Percentiles rank a stretch among this genome's conserved stretches.
Conservation (phyloP, 2,797 vertebrate genomes). For the Streptopelia turtur region DNA sequence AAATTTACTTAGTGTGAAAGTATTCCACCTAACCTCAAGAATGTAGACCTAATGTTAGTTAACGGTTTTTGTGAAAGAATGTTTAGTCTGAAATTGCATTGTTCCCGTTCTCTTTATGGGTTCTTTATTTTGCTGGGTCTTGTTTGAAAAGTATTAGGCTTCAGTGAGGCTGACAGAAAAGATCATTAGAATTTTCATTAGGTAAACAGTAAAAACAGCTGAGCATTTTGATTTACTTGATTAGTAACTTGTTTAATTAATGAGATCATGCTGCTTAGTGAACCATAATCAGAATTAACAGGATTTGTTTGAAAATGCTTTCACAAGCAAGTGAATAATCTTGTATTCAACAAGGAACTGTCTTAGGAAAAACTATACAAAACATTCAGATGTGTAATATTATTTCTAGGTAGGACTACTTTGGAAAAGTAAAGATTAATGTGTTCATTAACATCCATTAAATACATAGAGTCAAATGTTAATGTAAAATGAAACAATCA, state of each 20-base stretch:
- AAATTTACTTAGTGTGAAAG: background rate
- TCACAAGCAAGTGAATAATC: conserved; percentile 41
- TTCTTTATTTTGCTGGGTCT: background rate
- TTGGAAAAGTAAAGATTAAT: conserved; percentile 30
- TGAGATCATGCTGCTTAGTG: conserved; percentile 53
- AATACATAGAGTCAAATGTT: conserved; percentile 22
- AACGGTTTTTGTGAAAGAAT: background rate
- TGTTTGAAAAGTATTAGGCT: conserved; percentile 1
- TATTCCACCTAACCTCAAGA: background rate
- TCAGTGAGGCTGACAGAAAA: conserved; percentile 38
- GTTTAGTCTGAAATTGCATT: background rate
- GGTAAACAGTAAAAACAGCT: conserved; percentile 50
- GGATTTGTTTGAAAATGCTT: conserved; percentile 59
- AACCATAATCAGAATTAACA: conserved; percentile 68
- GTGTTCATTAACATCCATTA: conserved; percentile 51
- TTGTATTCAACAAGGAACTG: conserved; percentile 32
- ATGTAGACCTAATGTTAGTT: background rate
- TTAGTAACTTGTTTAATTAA: conserved; percentile 62
- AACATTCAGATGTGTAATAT: background rate
- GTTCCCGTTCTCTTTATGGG: background rate
- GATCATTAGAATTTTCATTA: conserved; percentile 61
- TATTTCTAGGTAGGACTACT: conserved; percentile 2
- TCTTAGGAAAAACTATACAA: conserved; percentile 26
- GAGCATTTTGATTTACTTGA: conserved; percentile 61
- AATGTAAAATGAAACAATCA: conserved; percentile 21